These are phyloP conservation scores for Drosophila mojavensis DNA, from an alignment of 1,140 invertebrate species.

Conservation along the genomic window DNA sequence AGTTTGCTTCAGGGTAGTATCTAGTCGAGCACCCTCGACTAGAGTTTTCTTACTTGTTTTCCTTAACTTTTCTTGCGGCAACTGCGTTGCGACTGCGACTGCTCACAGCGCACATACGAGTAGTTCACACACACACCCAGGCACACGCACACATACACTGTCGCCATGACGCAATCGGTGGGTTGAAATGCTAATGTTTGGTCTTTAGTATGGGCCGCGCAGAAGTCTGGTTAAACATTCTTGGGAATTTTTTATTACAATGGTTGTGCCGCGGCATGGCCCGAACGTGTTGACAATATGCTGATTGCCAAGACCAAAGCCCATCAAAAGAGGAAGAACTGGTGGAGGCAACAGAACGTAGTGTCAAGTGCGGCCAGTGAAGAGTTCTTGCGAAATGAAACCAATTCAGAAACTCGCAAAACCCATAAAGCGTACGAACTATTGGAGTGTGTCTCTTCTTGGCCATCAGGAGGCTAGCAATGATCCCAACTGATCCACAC, in stretches of 20 bases:
- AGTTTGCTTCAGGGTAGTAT: no score
- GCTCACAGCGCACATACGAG: not conserved
- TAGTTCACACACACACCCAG: slow-evolving; percentile 3
- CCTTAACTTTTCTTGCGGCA: no score
- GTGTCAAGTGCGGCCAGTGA: slow-evolving; percentile 20
- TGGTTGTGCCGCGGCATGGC: slow-evolving; percentile 12
- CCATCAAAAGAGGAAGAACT: not conserved
- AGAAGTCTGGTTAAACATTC: slow-evolving; percentile 44
- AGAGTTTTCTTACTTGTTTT: no score
- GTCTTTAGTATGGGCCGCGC: slow-evolving; percentile 53
- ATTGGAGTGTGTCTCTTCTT: slow-evolving; percentile 6
- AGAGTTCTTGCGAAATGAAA: slow-evolving; percentile 48
- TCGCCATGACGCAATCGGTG: slow-evolving; percentile 37
- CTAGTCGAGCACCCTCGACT: no score
- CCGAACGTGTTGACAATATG: slow-evolving; percentile 46
- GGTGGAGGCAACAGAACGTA: slow-evolving; percentile 2
- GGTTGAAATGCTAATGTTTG: slow-evolving; percentile 37
- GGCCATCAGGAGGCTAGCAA: not conserved
- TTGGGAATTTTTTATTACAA: slow-evolving; percentile 51
- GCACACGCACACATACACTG: not conserved
- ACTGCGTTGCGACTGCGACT: not conserved
- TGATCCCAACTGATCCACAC: slow-evolving; percentile 5
- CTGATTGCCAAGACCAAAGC: not conserved
- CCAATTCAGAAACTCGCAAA: slow-evolving; percentile 42
- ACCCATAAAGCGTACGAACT: slow-evolving; percentile 43